These are phyloP conservation scores for Trididemnum clinides DNA, from an alignment of 23 tunicate species.

Conservation along the genomic window DNA sequence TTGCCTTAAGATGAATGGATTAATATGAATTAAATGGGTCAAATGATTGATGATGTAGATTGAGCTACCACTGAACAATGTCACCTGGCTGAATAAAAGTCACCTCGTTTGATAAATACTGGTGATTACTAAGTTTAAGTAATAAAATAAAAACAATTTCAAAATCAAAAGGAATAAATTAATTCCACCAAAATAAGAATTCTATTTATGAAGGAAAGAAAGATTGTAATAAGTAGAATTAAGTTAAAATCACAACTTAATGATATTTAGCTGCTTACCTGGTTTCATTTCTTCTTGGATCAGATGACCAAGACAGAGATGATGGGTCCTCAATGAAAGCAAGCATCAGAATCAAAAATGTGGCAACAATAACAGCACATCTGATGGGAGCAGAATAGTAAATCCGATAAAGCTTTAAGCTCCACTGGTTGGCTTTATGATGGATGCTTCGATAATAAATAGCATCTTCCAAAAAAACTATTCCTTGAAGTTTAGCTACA, in stretches of 20 bases:
- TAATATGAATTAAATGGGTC: too few relatives aligned
- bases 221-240: too few relatives aligned
- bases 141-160: too few relatives aligned
- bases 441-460: slow-evolving; percentile 85
- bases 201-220: too few relatives aligned
- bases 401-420: slow-evolving; percentile 76
- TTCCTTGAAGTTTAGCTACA: slow-evolving; percentile 51
- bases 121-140: too few relatives aligned
- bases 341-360: slow-evolving; percentile 60
- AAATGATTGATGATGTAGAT: too few relatives aligned
- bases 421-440: slow-evolving; percentile 58
- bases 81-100: too few relatives aligned
- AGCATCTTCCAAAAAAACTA: slow-evolving; percentile 91
- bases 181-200: too few relatives aligned
- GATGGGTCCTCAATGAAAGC: slow-evolving; percentile 91
- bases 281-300: slow-evolving; percentile 65
- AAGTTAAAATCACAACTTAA: background rate
- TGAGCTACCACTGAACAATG: too few relatives aligned
- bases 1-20: too few relatives aligned
- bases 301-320: slow-evolving; percentile 80
- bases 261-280: slow-evolving; percentile 47
- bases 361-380: slow-evolving; percentile 55
- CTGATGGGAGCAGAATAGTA: slow-evolving; percentile 68
- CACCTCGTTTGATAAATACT: too few relatives aligned
- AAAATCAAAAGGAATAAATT: too few relatives aligned